These are phyloP conservation scores for Campylomormyrus numenius DNA, from an alignment of 2,113 vertebrate species.

Conservation along the genomic window DNA sequence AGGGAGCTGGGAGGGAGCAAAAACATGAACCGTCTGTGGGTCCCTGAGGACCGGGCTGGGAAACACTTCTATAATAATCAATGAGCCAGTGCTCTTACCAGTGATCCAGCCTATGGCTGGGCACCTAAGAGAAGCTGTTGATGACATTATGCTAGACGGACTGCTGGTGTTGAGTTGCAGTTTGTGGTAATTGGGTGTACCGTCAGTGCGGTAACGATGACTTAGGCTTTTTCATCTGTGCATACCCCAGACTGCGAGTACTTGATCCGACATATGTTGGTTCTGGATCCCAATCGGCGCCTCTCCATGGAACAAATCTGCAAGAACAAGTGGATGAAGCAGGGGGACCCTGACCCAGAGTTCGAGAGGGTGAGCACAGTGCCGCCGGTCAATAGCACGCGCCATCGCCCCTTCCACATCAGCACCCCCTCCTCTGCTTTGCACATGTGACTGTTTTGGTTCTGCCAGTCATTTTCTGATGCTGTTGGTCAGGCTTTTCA, in stretches of 20 bases:
- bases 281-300: conserved; percentile 86
- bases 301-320: conserved; percentile 98
- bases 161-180: not conserved
- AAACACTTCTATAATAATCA: not conserved
- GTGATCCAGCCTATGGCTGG: not conserved
- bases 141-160: not conserved
- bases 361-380: conserved; percentile 80
- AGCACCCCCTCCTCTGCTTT: not conserved
- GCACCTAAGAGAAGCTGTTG: not conserved
- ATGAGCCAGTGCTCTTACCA: not conserved
- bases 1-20: not conserved
- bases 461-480: not conserved
- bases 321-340: conserved; percentile 98
- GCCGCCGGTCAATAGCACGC: too few relatives aligned
- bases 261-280: conserved; percentile 96
- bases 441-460: not conserved
- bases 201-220: not conserved
- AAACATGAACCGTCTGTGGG: not conserved
- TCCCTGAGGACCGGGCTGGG: not conserved
- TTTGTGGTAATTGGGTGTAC: not conserved
- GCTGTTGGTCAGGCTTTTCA: not conserved
- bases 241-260: conserved; percentile 85
- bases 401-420: not conserved
- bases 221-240: not conserved
- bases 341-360: conserved; percentile 81